Evolutionary conservation across 2,888 invertebrate genomes (phyloP), one percentile per base, ranked within the genome.

Genomic region (Trichogramma dendrolimi): DNA sequence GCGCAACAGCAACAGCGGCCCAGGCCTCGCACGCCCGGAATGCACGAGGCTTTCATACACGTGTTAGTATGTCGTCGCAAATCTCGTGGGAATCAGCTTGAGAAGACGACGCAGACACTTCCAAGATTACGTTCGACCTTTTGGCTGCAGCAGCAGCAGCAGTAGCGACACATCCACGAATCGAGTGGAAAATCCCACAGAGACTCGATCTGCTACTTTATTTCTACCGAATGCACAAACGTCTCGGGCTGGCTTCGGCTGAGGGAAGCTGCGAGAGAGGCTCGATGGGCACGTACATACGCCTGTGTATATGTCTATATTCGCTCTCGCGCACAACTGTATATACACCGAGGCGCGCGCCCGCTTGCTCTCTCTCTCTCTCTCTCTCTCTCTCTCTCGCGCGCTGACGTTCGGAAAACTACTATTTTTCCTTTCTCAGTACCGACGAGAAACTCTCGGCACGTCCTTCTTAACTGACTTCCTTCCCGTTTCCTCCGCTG

Each of bases 91-190:
- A 65, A 70, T 67, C 74, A 75, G 73, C 75, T 65, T 51, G 71
- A 71, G 75, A 67, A 63, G 56, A 57, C 54, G 63, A 27, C 27
- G 64, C 67, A 71, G 72, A 75, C 75, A 76, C 76, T 75, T 75
- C 73, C 71, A 70, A 76, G 76, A 76, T 76, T 76, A 71, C 74
- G 68, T 73, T 72, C 71, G 69, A 70, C 66, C 67, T 58, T 51
- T 41, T 6, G 55, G 14, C 40, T 39, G 11, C 66, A 48, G 51
- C 56, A 63, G 60, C 56, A 55, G 44, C 11, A 2, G 50, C 56
- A 55, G 44, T 8, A 2, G 50, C 47, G 41, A 55, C 58, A 61
- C 63, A 66, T 60, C 67, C 63, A 59, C 62, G 66, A 71, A 73
- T 70, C 71, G 72, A 73, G 67, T 70, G 69, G 67, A 71, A 69